phyloP scores from a whole-genome alignment of 2,113 vertebrate genomes.

The Epinephelus lanceolatus region DNA sequence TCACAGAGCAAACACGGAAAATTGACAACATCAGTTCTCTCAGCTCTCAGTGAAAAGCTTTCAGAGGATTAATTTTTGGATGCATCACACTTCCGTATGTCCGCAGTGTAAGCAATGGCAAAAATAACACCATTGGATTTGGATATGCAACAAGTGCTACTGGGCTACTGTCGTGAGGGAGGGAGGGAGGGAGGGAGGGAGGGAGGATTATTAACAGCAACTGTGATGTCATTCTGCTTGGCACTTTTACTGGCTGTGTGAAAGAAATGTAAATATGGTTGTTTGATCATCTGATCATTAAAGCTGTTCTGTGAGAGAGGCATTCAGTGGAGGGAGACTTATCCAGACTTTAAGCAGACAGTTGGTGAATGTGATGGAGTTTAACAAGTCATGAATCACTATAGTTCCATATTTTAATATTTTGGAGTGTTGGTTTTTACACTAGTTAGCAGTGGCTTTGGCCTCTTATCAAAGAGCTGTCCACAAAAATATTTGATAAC shows the following conservation, averaged over 20 bases:
- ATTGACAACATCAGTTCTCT: neutral
- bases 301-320: slow-evolving; percentile 13
- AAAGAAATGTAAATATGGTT: slow-evolving; percentile 1
- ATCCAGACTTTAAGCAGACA: slow-evolving; percentile 14
- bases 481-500: neutral
- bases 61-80: neutral
- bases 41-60: neutral
- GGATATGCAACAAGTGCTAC: slow-evolving; percentile 5
- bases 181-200: neutral
- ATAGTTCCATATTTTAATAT: neutral
- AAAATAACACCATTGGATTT: neutral
- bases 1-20: neutral
- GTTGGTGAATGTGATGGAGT: slow-evolving; percentile 2
- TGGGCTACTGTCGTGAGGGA: neutral
- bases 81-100: neutral
- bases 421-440: neutral
- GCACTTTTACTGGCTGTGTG: neutral
- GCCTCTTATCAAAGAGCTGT: neutral
- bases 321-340: neutral
- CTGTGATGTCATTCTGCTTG: slow-evolving; percentile 14
- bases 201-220: slow-evolving; percentile 5
- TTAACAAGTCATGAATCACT: slow-evolving; percentile 15
- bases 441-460: neutral
- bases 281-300: slow-evolving; percentile 20
- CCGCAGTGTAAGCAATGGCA: neutral